Percentiles rank a stretch among this genome's conserved stretches.
Evolutionary conservation across 2,888 invertebrate genomes (phyloP).

Genomic region (Xanthorhoe designata): DNA sequence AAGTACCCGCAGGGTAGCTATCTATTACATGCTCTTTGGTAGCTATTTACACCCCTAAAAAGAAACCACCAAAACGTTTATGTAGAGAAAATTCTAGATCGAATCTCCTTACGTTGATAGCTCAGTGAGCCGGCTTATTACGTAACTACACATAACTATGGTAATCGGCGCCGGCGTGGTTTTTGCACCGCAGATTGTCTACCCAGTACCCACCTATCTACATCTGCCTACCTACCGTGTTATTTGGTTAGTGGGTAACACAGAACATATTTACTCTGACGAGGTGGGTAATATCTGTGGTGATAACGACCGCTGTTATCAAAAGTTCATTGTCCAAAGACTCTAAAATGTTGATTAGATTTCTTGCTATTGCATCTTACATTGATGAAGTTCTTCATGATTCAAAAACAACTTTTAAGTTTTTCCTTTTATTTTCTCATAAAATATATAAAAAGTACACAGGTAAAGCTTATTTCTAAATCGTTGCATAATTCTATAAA

Average conservation of each 20-base stretch:
- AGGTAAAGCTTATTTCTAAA: conserved; percentile 13
- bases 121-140: neutral
- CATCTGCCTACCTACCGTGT: conserved; percentile 3
- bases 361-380: conserved; percentile 3
- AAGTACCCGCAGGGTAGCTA: too few relatives aligned
- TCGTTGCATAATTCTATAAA: conserved; percentile 30
- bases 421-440: conserved; percentile 2
- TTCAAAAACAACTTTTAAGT: conserved; percentile 7
- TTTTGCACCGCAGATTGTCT: neutral
- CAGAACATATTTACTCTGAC: too few relatives aligned
- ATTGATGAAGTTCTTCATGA: neutral
- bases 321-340: conserved; percentile 53
- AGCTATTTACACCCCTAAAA: too few relatives aligned
- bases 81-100: too few relatives aligned
- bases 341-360: conserved; percentile 20
- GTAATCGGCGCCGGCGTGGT: neutral
- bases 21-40: too few relatives aligned
- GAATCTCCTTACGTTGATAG: too few relatives aligned
- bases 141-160: conserved; percentile 10
- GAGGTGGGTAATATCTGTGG: conserved; percentile 6
- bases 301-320: conserved; percentile 29
- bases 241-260: conserved; percentile 8
- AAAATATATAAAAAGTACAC: neutral
- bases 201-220: neutral
- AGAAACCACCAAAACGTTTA: too few relatives aligned